Conservation (phyloP, 2,113 vertebrate species). For the Herpetotheres cachinnans region DNA sequence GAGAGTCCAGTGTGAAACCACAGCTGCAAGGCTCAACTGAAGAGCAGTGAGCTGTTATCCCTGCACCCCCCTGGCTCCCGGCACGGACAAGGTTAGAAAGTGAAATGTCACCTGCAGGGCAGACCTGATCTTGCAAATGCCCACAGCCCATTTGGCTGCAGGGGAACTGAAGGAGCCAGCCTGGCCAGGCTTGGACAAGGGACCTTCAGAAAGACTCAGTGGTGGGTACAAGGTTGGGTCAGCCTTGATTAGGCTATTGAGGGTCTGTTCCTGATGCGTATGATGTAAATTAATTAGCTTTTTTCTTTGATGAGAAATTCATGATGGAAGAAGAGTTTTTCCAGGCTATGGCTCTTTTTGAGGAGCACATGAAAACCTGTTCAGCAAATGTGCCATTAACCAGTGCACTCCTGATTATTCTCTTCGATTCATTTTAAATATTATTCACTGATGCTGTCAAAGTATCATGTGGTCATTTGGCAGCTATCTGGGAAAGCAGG, state of each 20-base stretch:
- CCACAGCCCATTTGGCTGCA: accelerated
- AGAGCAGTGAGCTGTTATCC: background rate
- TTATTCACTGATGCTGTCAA: background rate
- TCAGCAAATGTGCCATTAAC: background rate
- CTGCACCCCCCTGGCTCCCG: too few relatives aligned
- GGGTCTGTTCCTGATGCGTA: background rate
- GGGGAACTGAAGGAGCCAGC: background rate
- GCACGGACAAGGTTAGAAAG: background rate
- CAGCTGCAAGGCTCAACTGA: accelerated
- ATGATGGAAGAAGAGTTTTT: background rate
- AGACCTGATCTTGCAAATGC: background rate
- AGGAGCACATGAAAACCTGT: background rate
- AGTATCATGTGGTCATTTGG: background rate
- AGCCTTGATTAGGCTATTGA: background rate
- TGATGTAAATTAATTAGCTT: background rate
- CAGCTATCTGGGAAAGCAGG: background rate
- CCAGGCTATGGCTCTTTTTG: background rate
- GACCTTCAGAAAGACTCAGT: background rate
- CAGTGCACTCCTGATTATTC: background rate
- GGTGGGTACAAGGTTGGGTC: background rate
- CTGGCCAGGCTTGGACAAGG: background rate
- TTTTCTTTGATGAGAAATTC: background rate
- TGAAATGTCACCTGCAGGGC: background rate
- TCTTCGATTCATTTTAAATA: background rate
- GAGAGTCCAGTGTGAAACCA: conserved; percentile 2